These are phyloP conservation scores for Archilochus colubris DNA, from an alignment of 2,113 vertebrate species.

Conservation along the genomic window DNA sequence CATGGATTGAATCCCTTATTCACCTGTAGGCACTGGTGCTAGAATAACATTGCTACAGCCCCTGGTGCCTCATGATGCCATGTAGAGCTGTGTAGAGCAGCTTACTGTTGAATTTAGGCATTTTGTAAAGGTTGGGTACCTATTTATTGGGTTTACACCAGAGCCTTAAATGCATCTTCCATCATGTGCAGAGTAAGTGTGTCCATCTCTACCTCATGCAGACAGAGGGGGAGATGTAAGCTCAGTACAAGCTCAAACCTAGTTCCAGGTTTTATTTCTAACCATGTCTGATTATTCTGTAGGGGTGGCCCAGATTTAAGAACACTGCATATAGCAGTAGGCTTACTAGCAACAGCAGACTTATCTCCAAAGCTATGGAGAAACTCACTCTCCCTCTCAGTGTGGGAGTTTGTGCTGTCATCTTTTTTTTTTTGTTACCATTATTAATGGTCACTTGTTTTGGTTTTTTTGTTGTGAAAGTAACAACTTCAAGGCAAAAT, in stretches of 20 bases:
- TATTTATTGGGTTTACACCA: background rate
- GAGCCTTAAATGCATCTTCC: background rate
- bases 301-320: background rate
- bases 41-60: background rate
- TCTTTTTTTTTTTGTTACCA: rapidly evolving
- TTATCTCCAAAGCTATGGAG: background rate
- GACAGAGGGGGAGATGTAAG: background rate
- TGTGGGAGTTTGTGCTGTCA: background rate
- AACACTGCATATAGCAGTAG: background rate
- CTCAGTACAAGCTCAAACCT: background rate
- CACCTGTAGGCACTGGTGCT: background rate
- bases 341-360: background rate
- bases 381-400: background rate
- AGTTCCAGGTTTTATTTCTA: background rate
- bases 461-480: background rate
- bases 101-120: background rate
- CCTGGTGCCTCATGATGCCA: too few species aligned
- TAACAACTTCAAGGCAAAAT: background rate
- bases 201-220: background rate
- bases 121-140: background rate
- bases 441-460: background rate
- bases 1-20: background rate
- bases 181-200: rapidly evolving
- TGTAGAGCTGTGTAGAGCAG: background rate
- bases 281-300: background rate